These are phyloP conservation scores for Parnassius mnemosyne DNA, from an alignment of 2,888 invertebrate species.

Conservation along the genomic window DNA sequence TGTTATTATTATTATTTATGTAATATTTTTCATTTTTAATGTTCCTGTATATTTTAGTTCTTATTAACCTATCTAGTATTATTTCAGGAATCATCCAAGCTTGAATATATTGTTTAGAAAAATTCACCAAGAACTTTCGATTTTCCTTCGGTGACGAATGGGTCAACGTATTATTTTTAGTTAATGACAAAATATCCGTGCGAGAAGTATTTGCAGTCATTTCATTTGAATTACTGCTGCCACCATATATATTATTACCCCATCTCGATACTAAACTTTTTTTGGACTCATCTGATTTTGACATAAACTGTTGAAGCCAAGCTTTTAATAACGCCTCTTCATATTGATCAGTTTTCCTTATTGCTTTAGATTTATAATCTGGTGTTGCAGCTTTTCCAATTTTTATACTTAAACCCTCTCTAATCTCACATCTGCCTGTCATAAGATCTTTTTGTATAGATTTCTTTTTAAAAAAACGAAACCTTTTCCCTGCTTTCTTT, in stretches of 20 bases:
- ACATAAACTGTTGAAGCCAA: conserved; percentile 56
- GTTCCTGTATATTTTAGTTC: conserved; percentile 29
- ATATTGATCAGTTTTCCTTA: conserved; percentile 34
- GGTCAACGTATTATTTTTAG: conserved; percentile 24
- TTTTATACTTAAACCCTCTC: conserved; percentile 54
- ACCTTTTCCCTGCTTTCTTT: conserved; percentile 51
- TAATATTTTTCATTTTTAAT: conserved; percentile 31
- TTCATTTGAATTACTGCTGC: conserved; percentile 54
- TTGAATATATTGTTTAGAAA: conserved; percentile 54
- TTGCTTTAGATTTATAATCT: background rate
- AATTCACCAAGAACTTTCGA: conserved; percentile 42
- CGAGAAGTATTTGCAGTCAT: conserved; percentile 5
- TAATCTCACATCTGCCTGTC: conserved; percentile 60
- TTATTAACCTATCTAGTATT: conserved; percentile 39
- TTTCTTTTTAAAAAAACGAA: conserved; percentile 61
- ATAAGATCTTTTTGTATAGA: conserved; percentile 53
- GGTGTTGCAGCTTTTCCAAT: conserved; percentile 33
- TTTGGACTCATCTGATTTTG: conserved; percentile 47
- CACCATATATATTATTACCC: conserved; percentile 58
- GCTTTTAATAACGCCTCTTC: conserved; percentile 45
- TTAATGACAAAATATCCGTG: conserved; percentile 12
- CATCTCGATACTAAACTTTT: conserved; percentile 60
- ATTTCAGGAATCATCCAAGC: conserved; percentile 66
- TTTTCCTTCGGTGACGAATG: background rate
- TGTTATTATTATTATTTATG: conserved; percentile 34